Conservation (phyloP, 1,140 invertebrate species). For the Ylistrum balloti region DNA sequence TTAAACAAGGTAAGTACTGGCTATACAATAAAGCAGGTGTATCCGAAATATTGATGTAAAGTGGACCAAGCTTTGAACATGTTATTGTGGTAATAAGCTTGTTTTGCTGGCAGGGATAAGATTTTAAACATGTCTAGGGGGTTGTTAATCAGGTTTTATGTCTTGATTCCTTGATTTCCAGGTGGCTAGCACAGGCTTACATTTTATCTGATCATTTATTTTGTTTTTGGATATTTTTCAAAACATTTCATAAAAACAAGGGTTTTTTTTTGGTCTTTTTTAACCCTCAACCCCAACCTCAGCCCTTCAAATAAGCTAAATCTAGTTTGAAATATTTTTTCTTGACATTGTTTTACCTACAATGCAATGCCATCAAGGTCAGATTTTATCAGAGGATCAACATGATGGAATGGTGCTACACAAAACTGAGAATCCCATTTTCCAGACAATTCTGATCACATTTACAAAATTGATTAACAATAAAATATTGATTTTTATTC, state of each 20-base stretch:
- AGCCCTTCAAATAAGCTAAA: background rate
- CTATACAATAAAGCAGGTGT: too few species aligned
- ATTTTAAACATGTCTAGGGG: background rate
- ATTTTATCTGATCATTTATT: background rate
- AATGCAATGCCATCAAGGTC: background rate
- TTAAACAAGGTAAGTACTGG: too few species aligned
- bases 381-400: background rate
- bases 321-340: background rate
- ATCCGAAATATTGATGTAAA: background rate
- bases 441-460: background rate
- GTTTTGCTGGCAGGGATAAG: background rate
- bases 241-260: background rate
- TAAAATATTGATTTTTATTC: slow-evolving; percentile 14
- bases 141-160: background rate
- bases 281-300: too few species aligned
- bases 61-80: background rate
- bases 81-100: background rate
- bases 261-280: background rate
- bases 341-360: background rate
- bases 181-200: background rate
- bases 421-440: background rate
- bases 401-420: background rate
- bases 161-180: background rate
- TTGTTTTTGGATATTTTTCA: background rate
- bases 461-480: background rate